Conservation (phyloP, 1,140 invertebrate species). For the Parasteatoda tepidariorum region DNA sequence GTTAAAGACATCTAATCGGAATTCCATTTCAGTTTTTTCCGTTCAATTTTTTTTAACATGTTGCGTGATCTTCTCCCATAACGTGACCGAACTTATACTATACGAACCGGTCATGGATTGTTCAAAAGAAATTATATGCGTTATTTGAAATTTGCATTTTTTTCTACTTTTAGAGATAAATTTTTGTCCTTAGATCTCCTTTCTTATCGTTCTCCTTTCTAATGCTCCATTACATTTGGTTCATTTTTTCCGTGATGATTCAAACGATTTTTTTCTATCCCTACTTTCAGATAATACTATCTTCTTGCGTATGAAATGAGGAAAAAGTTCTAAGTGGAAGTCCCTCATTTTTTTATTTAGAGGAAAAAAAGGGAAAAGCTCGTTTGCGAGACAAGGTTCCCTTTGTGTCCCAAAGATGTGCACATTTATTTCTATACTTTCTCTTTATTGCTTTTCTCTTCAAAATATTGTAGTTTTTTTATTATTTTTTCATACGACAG, state of each 20-base stretch:
- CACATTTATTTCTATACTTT: neutral
- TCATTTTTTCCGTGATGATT: neutral
- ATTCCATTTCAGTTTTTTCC: neutral
- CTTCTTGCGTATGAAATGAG: neutral
- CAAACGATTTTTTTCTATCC: neutral
- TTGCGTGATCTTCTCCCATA: neutral
- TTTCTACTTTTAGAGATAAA: slow-evolving; percentile 12
- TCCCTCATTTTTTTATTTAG: neutral
- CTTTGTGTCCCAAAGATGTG: neutral
- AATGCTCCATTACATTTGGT: neutral
- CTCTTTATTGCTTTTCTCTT: neutral
- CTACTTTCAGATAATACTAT: neutral
- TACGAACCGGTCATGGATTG: neutral
- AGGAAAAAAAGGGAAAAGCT: neutral
- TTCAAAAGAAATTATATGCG: neutral
- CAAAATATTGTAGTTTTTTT: neutral
- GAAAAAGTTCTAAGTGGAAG: neutral
- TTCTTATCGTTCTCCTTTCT: neutral
- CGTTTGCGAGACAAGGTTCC: neutral
- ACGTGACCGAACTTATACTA: neutral
- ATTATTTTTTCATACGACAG: too few relatives aligned
- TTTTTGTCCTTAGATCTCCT: neutral
- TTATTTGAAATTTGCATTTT: slow-evolving; percentile 24
- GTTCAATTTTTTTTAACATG: neutral
- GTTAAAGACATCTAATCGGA: neutral